Evolutionary conservation across 2,797 vertebrate species (phyloP).

Genomic region (Microhierax caerulescens): DNA sequence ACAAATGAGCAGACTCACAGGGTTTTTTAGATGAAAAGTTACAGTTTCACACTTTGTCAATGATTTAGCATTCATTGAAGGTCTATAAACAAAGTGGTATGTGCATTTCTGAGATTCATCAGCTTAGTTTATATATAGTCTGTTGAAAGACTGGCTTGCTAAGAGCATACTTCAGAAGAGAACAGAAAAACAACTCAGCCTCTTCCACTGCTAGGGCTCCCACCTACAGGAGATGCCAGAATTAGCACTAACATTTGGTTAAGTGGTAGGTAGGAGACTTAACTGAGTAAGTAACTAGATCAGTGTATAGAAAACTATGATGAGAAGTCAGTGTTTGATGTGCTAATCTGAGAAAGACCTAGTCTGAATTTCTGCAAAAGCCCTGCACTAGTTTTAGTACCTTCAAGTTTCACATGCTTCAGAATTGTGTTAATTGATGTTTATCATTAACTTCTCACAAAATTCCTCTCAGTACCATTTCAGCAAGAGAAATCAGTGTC

Average conservation of each 20-base stretch:
- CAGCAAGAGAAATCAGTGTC: neutral
- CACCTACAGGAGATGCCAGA: constrained; percentile 41
- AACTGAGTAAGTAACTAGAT: neutral
- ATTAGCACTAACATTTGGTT: constrained; percentile 49
- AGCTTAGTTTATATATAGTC: neutral
- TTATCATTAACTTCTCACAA: neutral
- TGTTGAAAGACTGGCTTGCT: neutral
- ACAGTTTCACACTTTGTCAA: constrained; percentile 21
- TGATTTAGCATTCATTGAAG: constrained; percentile 3
- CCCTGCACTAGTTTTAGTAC: neutral
- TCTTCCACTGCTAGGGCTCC: neutral
- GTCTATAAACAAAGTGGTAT: neutral
- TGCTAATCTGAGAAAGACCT: neutral
- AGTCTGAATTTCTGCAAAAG: neutral
- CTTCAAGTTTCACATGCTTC: neutral
- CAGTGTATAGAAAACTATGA: neutral
- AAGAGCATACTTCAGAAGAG: neutral
- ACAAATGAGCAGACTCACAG: neutral
- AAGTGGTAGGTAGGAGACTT: constrained; percentile 12
- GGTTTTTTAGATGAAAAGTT: neutral
- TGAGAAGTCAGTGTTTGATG: neutral
- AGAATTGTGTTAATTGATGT: neutral
- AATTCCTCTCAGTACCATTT: neutral
- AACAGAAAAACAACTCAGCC: neutral
- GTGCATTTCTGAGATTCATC: neutral